These are phyloP conservation scores for Perccottus glenii DNA, from an alignment of 2,113 vertebrate species.

Conservation along the genomic window DNA sequence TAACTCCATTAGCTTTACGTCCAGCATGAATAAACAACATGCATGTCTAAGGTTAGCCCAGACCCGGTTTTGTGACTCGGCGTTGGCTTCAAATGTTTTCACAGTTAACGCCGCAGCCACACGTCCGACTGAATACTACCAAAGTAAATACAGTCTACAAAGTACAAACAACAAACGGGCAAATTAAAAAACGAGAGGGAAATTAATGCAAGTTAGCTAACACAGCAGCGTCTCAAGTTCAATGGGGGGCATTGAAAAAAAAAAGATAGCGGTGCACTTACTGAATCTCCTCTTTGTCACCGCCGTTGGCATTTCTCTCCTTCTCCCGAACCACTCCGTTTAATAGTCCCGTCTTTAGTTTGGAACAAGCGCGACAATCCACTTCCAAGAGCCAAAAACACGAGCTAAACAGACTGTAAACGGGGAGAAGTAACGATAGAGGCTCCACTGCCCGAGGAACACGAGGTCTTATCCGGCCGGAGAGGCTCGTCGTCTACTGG, in stretches of 20 bases:
- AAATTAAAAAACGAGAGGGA: accelerated
- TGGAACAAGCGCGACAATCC: constrained; percentile 64
- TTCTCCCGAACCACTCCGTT: constrained; percentile 32
- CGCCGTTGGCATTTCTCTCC: constrained; percentile 76
- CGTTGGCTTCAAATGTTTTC: constrained; percentile 4
- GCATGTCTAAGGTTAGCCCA: constrained; percentile 28
- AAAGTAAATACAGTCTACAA: background rate
- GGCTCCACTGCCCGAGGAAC: constrained; percentile 50
- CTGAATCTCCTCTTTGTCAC: constrained; percentile 73
- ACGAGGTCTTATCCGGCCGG: constrained; percentile 66
- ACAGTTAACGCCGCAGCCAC: background rate
- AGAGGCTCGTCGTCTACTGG: constrained; percentile 52
- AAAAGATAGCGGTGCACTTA: constrained; percentile 65
- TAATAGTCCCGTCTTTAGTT: constrained; percentile 56
- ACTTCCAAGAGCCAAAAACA: constrained; percentile 48
- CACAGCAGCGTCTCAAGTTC: constrained; percentile 49
- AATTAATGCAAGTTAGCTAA: constrained; percentile 27
- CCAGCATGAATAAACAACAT: constrained; percentile 25
- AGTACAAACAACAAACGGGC: constrained; percentile 2
- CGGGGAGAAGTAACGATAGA: background rate
- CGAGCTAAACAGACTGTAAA: constrained; percentile 1
- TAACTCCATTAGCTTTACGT: background rate
- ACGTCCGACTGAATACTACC: background rate
- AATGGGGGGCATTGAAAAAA: constrained; percentile 16
- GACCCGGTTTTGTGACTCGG: background rate